A percentile compares a stretch with the other conserved stretches of the same genome.
phyloP scores from a whole-genome alignment of 2,888 invertebrate species.

The Luperina testacea region DNA sequence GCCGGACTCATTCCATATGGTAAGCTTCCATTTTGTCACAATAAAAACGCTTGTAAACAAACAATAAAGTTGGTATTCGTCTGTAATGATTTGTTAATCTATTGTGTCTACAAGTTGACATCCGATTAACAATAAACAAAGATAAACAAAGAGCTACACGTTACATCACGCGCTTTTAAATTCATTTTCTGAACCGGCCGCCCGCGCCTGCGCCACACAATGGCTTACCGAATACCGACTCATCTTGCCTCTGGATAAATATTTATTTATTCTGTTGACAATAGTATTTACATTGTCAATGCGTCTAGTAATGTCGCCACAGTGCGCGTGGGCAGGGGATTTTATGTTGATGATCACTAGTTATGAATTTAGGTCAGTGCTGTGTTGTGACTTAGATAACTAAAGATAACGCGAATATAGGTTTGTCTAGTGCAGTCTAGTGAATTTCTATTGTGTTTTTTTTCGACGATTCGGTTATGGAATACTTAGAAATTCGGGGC shows the following conservation, averaged over 20 bases:
- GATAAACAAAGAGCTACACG: slow-evolving; percentile 62
- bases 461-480: background rate
- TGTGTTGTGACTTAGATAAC: slow-evolving; percentile 74
- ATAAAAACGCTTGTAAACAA: slow-evolving; percentile 14
- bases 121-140: slow-evolving; percentile 59
- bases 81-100: slow-evolving; percentile 60
- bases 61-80: slow-evolving; percentile 22
- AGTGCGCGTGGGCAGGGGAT: slow-evolving; percentile 81
- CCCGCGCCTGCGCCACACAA: slow-evolving; percentile 79
- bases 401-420: slow-evolving; percentile 64
- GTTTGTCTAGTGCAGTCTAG: slow-evolving; percentile 43
- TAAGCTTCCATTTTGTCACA: slow-evolving; percentile 68
- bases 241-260: slow-evolving; percentile 87
- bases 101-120: slow-evolving; percentile 60
- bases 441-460: slow-evolving; percentile 39
- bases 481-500: background rate
- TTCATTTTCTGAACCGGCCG: slow-evolving; percentile 75
- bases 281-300: slow-evolving; percentile 88
- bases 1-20: slow-evolving; percentile 77
- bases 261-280: slow-evolving; percentile 90
- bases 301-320: slow-evolving; percentile 81
- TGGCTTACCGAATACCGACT: slow-evolving; percentile 79
- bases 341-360: slow-evolving; percentile 84
- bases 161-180: slow-evolving; percentile 77
- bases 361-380: slow-evolving; percentile 84